phyloP scores from a whole-genome alignment of 2,888 invertebrate genomes.

The Euzophera pinguis region DNA sequence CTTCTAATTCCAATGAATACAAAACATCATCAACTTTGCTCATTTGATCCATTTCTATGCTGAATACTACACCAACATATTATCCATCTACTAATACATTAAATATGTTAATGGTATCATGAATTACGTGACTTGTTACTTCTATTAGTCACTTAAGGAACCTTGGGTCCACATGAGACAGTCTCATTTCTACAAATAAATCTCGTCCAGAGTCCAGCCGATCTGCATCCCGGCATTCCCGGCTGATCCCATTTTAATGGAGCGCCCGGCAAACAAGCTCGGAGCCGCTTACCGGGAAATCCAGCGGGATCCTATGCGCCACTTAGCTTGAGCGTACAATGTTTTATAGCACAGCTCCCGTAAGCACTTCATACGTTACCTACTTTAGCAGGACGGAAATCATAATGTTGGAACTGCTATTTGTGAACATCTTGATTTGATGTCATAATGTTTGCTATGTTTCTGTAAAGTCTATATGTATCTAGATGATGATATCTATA shows the following conservation, averaged over 20 bases:
- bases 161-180: conserved; percentile 17
- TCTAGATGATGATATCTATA: too few species aligned
- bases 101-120: background rate
- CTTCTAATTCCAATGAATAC: too few species aligned
- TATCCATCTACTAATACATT: background rate
- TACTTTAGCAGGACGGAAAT: conserved; percentile 7
- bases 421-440: background rate
- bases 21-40: too few species aligned
- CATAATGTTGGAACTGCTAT: conserved; percentile 15
- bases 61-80: background rate
- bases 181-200: conserved; percentile 35
- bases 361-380: conserved; percentile 16
- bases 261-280: conserved; percentile 78
- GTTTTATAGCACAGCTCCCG: conserved; percentile 38
- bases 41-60: too few species aligned
- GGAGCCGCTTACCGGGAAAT: conserved; percentile 74
- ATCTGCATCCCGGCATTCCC: conserved; percentile 76
- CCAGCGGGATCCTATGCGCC: conserved; percentile 68
- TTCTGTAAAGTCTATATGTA: too few species aligned
- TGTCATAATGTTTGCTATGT: background rate
- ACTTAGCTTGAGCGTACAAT: conserved; percentile 61
- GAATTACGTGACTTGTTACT: background rate
- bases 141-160: background rate
- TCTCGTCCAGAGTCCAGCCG: conserved; percentile 59
- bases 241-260: conserved; percentile 79